Evolutionary conservation across 2,888 invertebrate species (phyloP).

Genomic region (Eilema caniola): DNA sequence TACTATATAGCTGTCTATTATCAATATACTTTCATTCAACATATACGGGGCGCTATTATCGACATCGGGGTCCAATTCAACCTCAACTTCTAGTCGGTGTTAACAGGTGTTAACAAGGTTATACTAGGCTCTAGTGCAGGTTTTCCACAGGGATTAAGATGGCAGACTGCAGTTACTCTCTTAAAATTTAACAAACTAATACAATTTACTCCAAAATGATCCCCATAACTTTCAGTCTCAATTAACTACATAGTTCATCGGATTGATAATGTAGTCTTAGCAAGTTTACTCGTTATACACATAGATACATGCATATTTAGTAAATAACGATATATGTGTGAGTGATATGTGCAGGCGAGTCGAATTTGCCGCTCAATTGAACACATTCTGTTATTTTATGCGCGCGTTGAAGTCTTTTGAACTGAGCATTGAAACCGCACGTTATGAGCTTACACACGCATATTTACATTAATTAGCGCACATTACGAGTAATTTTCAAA

Average conservation of each 20-base stretch:
- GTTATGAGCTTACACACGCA: constrained; percentile 15
- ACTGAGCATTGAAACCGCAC: constrained; percentile 25
- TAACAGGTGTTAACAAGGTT: not conserved
- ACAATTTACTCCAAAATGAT: no score
- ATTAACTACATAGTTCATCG: no score
- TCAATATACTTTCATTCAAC: no score
- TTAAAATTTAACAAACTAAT: no score
- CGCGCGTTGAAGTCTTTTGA: constrained; percentile 73
- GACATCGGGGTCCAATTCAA: not conserved
- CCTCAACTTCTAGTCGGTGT: not conserved
- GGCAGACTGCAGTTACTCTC: no score
- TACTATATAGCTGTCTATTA: no score
- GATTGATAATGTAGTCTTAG: no score
- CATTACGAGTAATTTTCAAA: not conserved
- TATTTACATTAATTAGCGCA: constrained; percentile 25
- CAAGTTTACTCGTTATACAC: no score
- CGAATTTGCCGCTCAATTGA: constrained; percentile 9
- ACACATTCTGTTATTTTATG: constrained; percentile 7
- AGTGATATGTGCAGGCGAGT: constrained; percentile 14
- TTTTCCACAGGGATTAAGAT: no score
- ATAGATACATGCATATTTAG: not conserved
- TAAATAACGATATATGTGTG: not conserved
- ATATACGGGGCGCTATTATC: not conserved
- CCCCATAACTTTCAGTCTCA: no score
- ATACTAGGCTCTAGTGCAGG: no score